Evolutionary conservation across 2,113 vertebrate species (phyloP).

Genomic region (Willisornis vidua): DNA sequence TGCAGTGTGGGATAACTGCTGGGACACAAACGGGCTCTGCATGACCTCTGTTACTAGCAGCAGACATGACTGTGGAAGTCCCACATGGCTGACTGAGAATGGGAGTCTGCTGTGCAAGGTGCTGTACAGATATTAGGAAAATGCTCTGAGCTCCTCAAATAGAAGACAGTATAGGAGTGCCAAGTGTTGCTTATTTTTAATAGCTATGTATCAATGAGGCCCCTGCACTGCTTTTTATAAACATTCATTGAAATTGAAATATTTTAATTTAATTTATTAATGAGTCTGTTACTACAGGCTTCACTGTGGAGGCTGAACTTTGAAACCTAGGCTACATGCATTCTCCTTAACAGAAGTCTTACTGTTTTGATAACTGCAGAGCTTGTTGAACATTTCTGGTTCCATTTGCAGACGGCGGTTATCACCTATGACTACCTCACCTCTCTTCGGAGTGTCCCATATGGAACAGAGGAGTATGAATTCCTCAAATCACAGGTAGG

Average conservation of each 20-base stretch:
- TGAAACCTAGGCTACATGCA: neutral
- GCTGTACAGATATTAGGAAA: neutral
- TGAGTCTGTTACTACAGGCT: neutral
- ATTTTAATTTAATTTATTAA: neutral
- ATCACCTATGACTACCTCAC: constrained; percentile 94
- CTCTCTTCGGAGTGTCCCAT: constrained; percentile 80
- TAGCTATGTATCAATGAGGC: neutral
- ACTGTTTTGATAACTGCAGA: neutral
- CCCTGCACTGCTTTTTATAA: neutral
- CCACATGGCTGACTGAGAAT: neutral
- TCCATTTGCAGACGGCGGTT: constrained; percentile 83
- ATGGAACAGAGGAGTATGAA: constrained; percentile 86
- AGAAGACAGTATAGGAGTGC: neutral
- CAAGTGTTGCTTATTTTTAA: neutral
- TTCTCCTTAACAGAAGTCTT: neutral
- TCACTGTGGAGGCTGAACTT: neutral
- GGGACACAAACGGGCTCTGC: neutral
- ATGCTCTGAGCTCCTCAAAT: neutral
- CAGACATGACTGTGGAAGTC: neutral
- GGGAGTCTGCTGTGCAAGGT: neutral
- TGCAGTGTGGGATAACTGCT: neutral
- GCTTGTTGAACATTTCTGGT: neutral
- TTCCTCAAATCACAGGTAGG: constrained; percentile 88
- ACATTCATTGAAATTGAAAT: neutral
- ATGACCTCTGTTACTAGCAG: neutral